These are phyloP conservation scores for Pseudeuparius sepicola DNA, from an alignment of 2,888 invertebrate species.

Conservation along the genomic window DNA sequence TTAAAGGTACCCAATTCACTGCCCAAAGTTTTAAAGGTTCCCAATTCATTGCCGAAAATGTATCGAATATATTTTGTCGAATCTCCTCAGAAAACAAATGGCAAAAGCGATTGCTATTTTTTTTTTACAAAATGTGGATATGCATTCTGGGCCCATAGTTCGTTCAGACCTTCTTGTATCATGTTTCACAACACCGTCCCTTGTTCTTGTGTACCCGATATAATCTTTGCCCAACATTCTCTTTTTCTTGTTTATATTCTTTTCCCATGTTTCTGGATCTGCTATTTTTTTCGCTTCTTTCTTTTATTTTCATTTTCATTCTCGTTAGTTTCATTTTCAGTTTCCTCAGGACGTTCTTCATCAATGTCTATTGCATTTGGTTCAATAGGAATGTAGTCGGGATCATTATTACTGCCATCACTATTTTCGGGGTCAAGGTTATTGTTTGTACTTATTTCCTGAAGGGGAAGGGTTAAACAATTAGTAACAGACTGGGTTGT, in stretches of 20 bases:
- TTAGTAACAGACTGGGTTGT: too few species aligned
- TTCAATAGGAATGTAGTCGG: too few species aligned
- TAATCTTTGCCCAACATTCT: constrained; percentile 9
- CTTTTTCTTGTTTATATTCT: constrained; percentile 7
- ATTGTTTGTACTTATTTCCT: too few species aligned
- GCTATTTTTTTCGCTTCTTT: not conserved
- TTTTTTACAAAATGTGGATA: constrained; percentile 6
- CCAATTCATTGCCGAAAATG: too few species aligned
- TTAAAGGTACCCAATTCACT: constrained; percentile 4
- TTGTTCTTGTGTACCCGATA: constrained; percentile 5
- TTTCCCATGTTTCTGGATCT: constrained; percentile 5
- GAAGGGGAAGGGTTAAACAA: too few species aligned
- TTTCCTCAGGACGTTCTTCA: too few species aligned
- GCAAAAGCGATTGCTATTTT: constrained; percentile 6
- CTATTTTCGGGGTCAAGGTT: too few species aligned
- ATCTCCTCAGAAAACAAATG: constrained; percentile 9
- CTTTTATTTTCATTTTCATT: constrained; percentile 5
- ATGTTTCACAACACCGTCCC: constrained; percentile 3
- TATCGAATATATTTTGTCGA: constrained; percentile 7
- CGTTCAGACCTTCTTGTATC: constrained; percentile 5
- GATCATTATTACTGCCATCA: too few species aligned
- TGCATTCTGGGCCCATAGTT: constrained; percentile 3
- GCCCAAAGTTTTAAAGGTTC: too few species aligned
- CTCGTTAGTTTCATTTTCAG: too few species aligned
- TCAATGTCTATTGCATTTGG: too few species aligned